These are phyloP conservation scores for Tichodroma muraria DNA, from an alignment of 2,113 vertebrate genomes.

Conservation along the genomic window DNA sequence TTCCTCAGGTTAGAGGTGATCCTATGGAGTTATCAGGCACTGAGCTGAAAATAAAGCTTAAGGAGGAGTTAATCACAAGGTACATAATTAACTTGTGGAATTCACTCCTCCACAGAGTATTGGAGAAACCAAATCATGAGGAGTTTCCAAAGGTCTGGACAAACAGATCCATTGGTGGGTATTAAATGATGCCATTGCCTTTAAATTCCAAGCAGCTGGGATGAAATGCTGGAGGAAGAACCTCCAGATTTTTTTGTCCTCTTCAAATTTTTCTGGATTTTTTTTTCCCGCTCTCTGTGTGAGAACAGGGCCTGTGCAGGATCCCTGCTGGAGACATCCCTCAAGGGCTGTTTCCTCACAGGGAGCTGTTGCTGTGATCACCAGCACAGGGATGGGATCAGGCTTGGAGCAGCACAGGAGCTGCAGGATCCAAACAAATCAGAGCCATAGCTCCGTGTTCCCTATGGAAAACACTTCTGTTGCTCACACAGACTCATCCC, in stretches of 20 bases:
- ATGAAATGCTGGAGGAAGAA: neutral
- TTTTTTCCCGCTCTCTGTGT: neutral
- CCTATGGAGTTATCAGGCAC: neutral
- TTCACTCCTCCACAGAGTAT: neutral
- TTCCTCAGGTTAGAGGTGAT: neutral
- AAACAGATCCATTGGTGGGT: neutral
- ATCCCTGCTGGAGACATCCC: neutral
- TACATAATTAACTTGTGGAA: neutral
- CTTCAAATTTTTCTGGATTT: neutral
- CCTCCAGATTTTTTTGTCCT: fast-evolving
- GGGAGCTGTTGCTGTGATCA: fast-evolving
- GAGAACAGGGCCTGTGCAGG: neutral
- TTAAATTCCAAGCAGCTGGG: neutral
- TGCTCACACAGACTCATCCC: neutral
- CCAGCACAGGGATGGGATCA: neutral
- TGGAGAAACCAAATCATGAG: neutral
- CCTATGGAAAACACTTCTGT: neutral
- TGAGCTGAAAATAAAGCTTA: neutral
- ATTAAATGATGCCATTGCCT: neutral
- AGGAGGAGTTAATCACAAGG: neutral
- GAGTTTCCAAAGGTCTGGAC: neutral
- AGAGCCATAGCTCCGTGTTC: fast-evolving
- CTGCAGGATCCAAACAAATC: neutral
- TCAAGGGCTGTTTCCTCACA: fast-evolving
- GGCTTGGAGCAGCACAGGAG: neutral